These are phyloP conservation scores for Formica selysi DNA, from an alignment of 1,140 invertebrate species.

Conservation along the genomic window DNA sequence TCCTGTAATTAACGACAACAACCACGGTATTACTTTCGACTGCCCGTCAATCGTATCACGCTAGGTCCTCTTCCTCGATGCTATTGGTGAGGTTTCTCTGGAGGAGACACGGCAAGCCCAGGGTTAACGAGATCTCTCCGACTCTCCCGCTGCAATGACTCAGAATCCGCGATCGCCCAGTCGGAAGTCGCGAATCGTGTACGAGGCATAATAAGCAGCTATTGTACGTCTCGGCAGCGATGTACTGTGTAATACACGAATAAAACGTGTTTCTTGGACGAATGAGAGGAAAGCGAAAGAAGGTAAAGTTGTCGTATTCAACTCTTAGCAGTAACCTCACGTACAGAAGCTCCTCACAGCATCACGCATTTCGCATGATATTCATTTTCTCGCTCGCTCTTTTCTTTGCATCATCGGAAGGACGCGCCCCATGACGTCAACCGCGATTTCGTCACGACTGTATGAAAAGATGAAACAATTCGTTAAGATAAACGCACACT, in stretches of 20 bases:
- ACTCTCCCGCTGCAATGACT: conserved; percentile 46
- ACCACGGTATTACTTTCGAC: conserved; percentile 32
- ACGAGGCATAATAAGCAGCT: conserved; percentile 60
- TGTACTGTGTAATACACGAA: conserved; percentile 36
- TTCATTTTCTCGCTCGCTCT: conserved; percentile 50
- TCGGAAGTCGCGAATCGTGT: conserved; percentile 61
- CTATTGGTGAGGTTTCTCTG: neutral
- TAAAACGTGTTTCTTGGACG: conserved; percentile 45
- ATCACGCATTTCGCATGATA: conserved; percentile 55
- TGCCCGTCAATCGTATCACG: conserved; percentile 52
- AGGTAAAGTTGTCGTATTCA: conserved; percentile 7
- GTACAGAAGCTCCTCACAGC: conserved; percentile 57
- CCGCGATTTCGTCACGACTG: conserved; percentile 35
- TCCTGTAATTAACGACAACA: conserved; percentile 53
- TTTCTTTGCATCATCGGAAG: neutral
- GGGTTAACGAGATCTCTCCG: conserved; percentile 46
- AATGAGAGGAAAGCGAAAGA: conserved; percentile 13
- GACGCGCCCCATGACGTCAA: neutral
- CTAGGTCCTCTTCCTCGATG: neutral
- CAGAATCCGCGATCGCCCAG: conserved; percentile 65
- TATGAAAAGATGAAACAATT: conserved; percentile 21
- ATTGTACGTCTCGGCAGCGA: conserved; percentile 29
- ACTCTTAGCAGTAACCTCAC: conserved; percentile 69
- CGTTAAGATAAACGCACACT: conserved; percentile 21
- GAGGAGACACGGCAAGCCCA: neutral